Evolutionary conservation across 2,797 vertebrate genomes (phyloP), one percentile per base, ranked within the genome.

Genomic region (Danio choprae): DNA sequence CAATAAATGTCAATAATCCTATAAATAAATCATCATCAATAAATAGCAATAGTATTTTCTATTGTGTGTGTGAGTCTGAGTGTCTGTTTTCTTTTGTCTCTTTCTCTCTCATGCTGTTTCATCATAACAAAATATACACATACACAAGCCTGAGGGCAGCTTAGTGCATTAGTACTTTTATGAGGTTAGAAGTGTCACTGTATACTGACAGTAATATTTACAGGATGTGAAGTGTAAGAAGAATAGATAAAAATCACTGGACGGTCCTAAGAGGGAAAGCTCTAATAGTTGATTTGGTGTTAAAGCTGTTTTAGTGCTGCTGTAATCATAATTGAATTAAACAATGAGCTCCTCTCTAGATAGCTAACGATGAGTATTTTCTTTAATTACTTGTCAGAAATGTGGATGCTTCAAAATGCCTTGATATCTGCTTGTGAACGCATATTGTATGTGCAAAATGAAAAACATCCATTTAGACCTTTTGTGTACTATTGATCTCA

Each of bases 401-500:
- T 15, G 29, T 18, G 29, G 13, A 9, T 50, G 10, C 7, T 77
- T 46, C 60, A 40, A 38, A 10, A 69, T 6, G 44, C 13, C n/a
- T 20, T 55, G 38, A 41, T 51, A 65, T 56, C 38, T 75, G 65
- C 64, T 55, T 59, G 20, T 67, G 53, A 68, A 72, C 67, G 75
- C 18, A 60, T 44, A 22, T 69, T 22, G 20, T 53, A 36, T 64
- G 74, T 78, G 51, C 48, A 84, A 81, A 81, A 73, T 38, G 38
- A 11, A 46, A 12, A 81, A 81, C 29, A 29, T 74, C 56, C 22
- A 58, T 81, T 84, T 59, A 69, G 55, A 38, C 73, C 67, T 29
- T 75, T 40, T 80, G 41, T 46, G 18, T 51, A n/a, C 62, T 64
- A 68, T 74, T 80, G 77, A 68, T 76, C 63, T 64, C 29, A 55